Base-by-base conservation (phyloP, 1,140 invertebrate genomes). In the Frieseomelitta varia region DNA sequence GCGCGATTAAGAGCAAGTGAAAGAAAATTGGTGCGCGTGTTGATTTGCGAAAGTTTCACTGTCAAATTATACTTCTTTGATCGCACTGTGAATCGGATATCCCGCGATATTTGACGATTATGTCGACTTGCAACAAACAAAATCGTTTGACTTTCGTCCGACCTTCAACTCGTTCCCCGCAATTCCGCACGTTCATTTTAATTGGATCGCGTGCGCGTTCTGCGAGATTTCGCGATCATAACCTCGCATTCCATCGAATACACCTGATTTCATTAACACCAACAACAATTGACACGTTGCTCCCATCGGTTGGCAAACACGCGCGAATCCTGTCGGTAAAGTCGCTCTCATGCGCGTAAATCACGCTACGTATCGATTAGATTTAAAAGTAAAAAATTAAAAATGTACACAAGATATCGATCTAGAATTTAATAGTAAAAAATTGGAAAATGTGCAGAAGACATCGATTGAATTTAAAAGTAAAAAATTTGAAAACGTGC, bases 41-140 rank as follows among this genome's bases (percentile, higher is more conserved):
- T 30, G 30, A 15, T 34, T 75, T 58, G 71, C 69, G 61, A 81
- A 85, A 75, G 71, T 39, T 53, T 67, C 53, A 72, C 68, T 80
- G 34, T 73, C 51, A 79, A 72, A 74, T 74, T 14, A 19, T 56
- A 11, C 55, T 10, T 4, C 39, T 63, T 53, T 19, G 6, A 71
- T 27, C 51, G 17, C 15, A 56, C 24, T 56, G 30, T 12, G 19
- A 56, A 47, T 56, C 4, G 47, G 4, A 14, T 27, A 24, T 55
- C 15, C n/a, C 55, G 39, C 15, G 39, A 47, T 47, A 56, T 56
- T n/a, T 0, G 8, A 51, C 15, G 30, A 17, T 11, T 19, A 34
- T 55, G 6, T 67, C 72, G 30, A n/a, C 3, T 58, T 15, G 0
- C 19, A 4, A 15, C 1, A 24, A 21, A 55, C 11, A 24, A 30